Base-by-base conservation (phyloP, 2,113 vertebrate genomes). In the Rhadina sibilatrix region DNA sequence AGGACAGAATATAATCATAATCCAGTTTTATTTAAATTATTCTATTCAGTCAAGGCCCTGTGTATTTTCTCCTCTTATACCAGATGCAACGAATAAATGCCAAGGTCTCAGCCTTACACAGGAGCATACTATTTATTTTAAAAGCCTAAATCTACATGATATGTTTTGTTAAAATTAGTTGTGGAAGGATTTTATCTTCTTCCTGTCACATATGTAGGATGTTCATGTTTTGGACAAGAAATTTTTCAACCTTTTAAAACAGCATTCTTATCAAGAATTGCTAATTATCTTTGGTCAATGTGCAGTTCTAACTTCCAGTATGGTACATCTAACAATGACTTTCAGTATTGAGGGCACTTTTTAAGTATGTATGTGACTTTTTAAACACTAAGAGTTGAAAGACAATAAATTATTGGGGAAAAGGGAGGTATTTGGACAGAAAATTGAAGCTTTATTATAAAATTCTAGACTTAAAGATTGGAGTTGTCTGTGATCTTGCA, bases 1-100 rank as follows among this genome's bases (percentile, higher is more conserved):
- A 97, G 97, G 96, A 90, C 82, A 94, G 68, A 90, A 76, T 74
- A 83, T 83, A 95, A 89, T 57, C 42, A 83, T 95, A 65, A 93
- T 82, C 75, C 44, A 65, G 49, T 93, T 94, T 92, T 90, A 90
- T 94, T 96, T 89, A 90, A 97, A 17, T 88, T 85, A 86, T 94
- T 92, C 72, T 66, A 24, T 90, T 94, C 79, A 87, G 71, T 97
- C 90, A 93, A 96, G 88, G 80, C 90, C 94, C 44, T 92, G 68
- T 81, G 57, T 77, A 54, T 92, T 95, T 96, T 96, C 70, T 94
- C 72, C 71, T 83, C 72, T 90, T 82, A 64, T 7, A 91, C 68
- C 93, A 93, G 74, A 91, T 64, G 65, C 53, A 86, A 66, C 90
- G 80, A 96, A 87, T 90, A 97, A 95, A 94, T 56, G 89, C 97